These are phyloP conservation scores for Ochotona curzoniae DNA, from an alignment of 2,113 vertebrate genomes.

Conservation along the genomic window DNA sequence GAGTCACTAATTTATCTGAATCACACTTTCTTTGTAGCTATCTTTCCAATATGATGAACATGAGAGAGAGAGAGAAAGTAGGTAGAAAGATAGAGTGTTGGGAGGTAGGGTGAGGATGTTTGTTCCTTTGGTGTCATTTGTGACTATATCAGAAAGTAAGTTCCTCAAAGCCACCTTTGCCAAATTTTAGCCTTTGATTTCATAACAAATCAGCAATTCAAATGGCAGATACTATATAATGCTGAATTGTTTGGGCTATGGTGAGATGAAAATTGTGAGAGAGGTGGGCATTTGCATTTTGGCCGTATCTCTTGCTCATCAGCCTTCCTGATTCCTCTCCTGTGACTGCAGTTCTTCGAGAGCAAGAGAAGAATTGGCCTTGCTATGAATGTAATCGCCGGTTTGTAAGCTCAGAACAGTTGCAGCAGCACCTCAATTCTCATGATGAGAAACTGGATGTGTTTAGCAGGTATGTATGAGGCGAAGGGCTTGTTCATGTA, in stretches of 20 bases:
- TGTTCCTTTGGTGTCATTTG: conserved; percentile 8
- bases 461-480: conserved; percentile 89
- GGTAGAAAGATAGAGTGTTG: background rate
- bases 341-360: conserved; percentile 89
- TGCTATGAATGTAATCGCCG: conserved; percentile 98
- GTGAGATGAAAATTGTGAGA: background rate
- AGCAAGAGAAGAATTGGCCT: conserved; percentile 99
- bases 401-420: conserved; percentile 97
- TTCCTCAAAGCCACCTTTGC: background rate
- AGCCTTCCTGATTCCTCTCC: conserved; percentile 52
- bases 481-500: background rate
- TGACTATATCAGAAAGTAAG: conserved; percentile 37
- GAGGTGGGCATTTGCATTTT: background rate
- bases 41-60: background rate
- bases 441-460: conserved; percentile 97
- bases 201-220: background rate
- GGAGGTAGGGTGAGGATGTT: background rate
- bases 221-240: background rate
- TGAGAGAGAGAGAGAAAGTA: no score
- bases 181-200: conserved; percentile 52
- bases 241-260: background rate
- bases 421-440: conserved; percentile 98
- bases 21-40: background rate
- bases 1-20: background rate
- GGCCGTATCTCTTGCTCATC: background rate